These are phyloP conservation scores for Pangasianodon gigas DNA, from an alignment of 2,113 vertebrate genomes.

Conservation along the genomic window DNA sequence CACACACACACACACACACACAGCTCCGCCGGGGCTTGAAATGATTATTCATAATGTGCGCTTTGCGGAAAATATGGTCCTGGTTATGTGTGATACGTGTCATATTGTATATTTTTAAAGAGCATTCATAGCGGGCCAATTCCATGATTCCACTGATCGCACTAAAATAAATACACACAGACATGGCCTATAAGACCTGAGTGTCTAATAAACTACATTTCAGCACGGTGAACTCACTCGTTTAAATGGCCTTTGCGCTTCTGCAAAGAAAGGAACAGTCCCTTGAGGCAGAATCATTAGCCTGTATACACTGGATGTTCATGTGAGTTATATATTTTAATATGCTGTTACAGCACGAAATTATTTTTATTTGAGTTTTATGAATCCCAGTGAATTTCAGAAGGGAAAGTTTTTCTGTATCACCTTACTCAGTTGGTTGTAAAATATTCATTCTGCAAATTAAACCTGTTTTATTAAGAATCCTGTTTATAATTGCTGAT, in stretches of 20 bases:
- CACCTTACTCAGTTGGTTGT: too few relatives aligned
- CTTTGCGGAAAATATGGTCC: slow-evolving; percentile 41
- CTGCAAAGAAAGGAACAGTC: background rate
- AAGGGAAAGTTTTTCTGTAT: too few relatives aligned
- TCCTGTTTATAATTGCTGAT: background rate
- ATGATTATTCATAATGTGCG: slow-evolving; percentile 42
- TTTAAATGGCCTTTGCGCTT: background rate
- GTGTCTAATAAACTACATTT: background rate
- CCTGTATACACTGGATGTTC: background rate
- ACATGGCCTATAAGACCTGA: background rate
- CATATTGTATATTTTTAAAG: slow-evolving; percentile 35
- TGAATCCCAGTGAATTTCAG: background rate
- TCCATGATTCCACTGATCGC: slow-evolving; percentile 42
- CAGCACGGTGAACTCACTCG: background rate
- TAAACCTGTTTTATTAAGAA: background rate
- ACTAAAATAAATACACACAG: slow-evolving; percentile 44
- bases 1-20: slow-evolving; percentile 23
- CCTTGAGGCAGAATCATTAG: background rate
- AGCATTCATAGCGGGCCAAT: slow-evolving; percentile 8
- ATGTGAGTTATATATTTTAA: background rate
- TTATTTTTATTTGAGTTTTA: background rate
- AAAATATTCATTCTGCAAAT: slow-evolving; percentile 4
- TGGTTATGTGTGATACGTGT: slow-evolving; percentile 26
- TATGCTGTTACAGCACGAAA: background rate
- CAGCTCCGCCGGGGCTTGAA: slow-evolving; percentile 19